Percentiles rank a stretch among this genome's conserved stretches.
phyloP scores from a whole-genome alignment of 2,113 vertebrate species.

The Noturus placidus region DNA sequence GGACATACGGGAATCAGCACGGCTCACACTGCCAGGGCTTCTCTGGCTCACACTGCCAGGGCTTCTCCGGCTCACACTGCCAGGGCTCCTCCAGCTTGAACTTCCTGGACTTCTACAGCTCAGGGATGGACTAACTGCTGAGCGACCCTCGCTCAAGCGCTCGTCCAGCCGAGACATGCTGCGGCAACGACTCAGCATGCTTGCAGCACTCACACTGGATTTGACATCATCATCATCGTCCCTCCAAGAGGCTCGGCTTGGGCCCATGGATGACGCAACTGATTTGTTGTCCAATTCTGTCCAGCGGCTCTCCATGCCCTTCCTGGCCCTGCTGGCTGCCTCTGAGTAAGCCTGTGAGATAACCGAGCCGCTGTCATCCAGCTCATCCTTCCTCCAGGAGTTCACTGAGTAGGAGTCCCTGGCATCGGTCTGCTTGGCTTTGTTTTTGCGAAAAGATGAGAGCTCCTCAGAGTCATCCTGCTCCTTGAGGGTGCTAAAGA shows the following conservation, averaged over 20 bases:
- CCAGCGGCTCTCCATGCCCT: constrained; percentile 82
- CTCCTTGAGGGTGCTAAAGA: constrained; percentile 82
- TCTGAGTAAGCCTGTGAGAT: constrained; percentile 80
- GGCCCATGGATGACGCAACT: constrained; percentile 63
- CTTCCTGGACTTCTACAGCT: constrained; percentile 70
- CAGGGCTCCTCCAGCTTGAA: constrained; percentile 69
- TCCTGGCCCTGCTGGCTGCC: constrained; percentile 70
- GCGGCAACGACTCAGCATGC: constrained; percentile 69
- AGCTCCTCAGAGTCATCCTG: constrained; percentile 75
- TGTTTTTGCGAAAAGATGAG: constrained; percentile 70
- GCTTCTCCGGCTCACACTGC: constrained; percentile 67
- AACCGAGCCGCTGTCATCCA: constrained; percentile 69
- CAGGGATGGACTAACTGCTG: constrained; percentile 69
- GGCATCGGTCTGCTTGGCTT: constrained; percentile 56
- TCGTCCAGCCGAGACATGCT: constrained; percentile 72
- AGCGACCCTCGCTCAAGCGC: constrained; percentile 46
- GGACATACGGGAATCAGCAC: constrained; percentile 77
- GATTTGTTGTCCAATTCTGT: constrained; percentile 81
- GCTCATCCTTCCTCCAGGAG: constrained; percentile 64
- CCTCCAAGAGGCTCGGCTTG: constrained; percentile 77
- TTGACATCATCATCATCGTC: constrained; percentile 78
- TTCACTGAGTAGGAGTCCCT: constrained; percentile 61
- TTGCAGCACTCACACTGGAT: constrained; percentile 80
- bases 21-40: constrained; percentile 72
- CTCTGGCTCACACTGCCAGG: constrained; percentile 70